These are phyloP conservation scores for Rynchops niger DNA, from an alignment of 2,113 vertebrate genomes.

Conservation along the genomic window DNA sequence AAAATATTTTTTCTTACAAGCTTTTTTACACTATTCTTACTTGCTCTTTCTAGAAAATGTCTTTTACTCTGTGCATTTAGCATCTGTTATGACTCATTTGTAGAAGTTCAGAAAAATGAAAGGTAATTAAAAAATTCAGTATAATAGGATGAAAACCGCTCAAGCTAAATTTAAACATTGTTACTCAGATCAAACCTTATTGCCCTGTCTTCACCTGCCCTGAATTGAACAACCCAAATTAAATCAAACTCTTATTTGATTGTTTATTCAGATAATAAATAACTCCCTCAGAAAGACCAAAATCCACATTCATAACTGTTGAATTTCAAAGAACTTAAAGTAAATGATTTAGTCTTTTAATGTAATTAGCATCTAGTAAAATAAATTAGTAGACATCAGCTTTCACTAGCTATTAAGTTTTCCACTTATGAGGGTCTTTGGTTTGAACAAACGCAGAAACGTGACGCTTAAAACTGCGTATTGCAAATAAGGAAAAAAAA, in stretches of 20 bases:
- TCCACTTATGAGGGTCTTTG: not conserved
- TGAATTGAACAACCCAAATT: not conserved
- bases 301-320: not conserved
- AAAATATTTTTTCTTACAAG: not conserved
- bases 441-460: not conserved
- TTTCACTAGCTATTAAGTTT: slow-evolving; percentile 29
- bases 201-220: not conserved
- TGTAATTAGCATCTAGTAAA: not conserved
- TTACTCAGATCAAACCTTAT: slow-evolving; percentile 8
- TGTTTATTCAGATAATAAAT: slow-evolving; percentile 7
- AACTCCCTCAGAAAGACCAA: not conserved
- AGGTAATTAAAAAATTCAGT: not conserved
- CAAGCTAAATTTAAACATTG: not conserved
- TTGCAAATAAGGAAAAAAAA: not conserved
- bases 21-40: not conserved
- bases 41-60: not conserved
- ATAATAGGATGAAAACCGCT: not conserved
- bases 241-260: not conserved
- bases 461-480: not conserved
- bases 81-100: not conserved
- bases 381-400: slow-evolving; percentile 8
- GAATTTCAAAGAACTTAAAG: slow-evolving; percentile 2
- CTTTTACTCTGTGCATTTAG: not conserved
- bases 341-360: slow-evolving; percentile 45
- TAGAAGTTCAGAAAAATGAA: not conserved